phyloP scores from a whole-genome alignment of 2,797 vertebrate genomes.

The Cuculus canorus region DNA sequence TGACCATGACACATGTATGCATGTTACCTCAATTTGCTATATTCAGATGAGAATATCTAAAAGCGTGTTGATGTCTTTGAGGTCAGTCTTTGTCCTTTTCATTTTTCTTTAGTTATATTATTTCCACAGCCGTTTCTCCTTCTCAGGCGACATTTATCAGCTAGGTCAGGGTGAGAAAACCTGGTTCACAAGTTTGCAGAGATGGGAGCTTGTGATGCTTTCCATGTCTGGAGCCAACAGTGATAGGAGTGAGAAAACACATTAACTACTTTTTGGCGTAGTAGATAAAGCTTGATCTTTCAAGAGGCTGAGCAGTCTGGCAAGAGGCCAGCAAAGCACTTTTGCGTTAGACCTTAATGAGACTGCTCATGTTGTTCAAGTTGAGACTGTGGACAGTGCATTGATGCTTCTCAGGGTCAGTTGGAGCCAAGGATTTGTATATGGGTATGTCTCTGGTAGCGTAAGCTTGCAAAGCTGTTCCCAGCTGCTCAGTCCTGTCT shows the following conservation, averaged over 20 bases:
- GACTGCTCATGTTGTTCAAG: neutral
- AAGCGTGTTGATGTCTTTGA: neutral
- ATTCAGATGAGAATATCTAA: neutral
- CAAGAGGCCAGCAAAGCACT: neutral
- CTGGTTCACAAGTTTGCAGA: neutral
- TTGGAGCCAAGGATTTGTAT: neutral
- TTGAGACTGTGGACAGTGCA: neutral
- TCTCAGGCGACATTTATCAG: constrained; percentile 9
- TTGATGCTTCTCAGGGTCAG: neutral
- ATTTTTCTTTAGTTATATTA: neutral
- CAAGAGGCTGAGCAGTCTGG: neutral
- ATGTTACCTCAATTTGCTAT: neutral
- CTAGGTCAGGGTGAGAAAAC: constrained; percentile 3
- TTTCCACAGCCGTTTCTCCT: constrained; percentile 16
- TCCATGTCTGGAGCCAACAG: neutral
- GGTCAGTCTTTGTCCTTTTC: constrained; percentile 1
- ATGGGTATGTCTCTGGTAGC: rapidly evolving
- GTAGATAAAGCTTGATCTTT: neutral
- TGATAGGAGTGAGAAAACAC: neutral
- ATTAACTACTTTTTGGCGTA: neutral
- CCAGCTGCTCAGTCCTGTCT: neutral
- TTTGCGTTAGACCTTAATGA: neutral
- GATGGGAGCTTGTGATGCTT: neutral
- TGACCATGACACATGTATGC: neutral
- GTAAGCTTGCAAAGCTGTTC: neutral